Conservation (phyloP, 2,797 vertebrate genomes). For the Enteromius radiatus region DNA sequence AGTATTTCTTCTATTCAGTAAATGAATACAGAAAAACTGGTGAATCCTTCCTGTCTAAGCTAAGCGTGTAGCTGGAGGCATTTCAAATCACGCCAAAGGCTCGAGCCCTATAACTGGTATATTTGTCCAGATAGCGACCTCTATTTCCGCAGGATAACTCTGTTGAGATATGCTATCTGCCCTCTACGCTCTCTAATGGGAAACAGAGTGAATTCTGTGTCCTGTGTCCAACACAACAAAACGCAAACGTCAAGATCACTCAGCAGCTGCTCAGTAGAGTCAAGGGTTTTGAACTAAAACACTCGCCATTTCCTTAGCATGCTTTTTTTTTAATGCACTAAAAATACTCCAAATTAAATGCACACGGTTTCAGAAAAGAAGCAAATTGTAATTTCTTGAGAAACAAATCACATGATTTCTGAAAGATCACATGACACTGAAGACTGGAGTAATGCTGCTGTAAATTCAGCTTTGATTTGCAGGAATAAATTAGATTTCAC, state of each 20-base stretch:
- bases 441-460: background rate
- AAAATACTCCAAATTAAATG: conserved; percentile 11
- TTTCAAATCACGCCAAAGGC: conserved; percentile 13
- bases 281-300: conserved; percentile 10
- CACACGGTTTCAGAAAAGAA: background rate
- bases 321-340: background rate
- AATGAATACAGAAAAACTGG: conserved; percentile 7
- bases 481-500: background rate
- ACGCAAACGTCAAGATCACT: conserved; percentile 29
- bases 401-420: background rate
- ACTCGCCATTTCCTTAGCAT: conserved; percentile 11
- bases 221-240: conserved; percentile 42
- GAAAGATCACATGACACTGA: background rate
- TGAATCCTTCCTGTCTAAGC: conserved; percentile 20
- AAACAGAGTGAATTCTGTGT: conserved; percentile 64
- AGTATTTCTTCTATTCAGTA: background rate
- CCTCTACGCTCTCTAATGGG: conserved; percentile 64
- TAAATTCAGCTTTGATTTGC: background rate
- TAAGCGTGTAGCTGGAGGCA: background rate
- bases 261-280: background rate
- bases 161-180: conserved; percentile 70
- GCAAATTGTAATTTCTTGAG: background rate
- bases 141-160: conserved; percentile 69
- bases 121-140: conserved; percentile 67
- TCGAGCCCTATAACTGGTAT: conserved; percentile 51